Evolutionary conservation across 2,888 invertebrate genomes (phyloP), one percentile per base, ranked within the genome.

Genomic region (Drosophila buzzatii): DNA sequence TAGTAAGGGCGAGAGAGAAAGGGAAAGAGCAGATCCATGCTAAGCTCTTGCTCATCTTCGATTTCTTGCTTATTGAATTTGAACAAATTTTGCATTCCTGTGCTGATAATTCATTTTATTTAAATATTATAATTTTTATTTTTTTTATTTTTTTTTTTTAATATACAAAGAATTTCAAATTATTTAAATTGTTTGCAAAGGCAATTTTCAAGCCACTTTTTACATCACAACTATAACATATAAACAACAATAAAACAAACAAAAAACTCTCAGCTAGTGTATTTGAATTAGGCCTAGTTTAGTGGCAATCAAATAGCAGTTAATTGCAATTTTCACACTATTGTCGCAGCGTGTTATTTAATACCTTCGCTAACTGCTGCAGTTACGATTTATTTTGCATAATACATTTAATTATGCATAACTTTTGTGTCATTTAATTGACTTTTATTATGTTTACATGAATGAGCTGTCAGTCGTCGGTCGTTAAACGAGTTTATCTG

Each of bases 351-450:
- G 20, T 27, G 10, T 76, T 79, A 61, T 51, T 75, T 57, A 74
- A 67, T 59, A 45, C 37, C 16, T 31, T 47, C 20, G 35, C 35
- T 42, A 44, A 68, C 57, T 41, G 31, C 18, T 10, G 39, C 45
- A 39, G 45, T 52, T 47, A 49, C 52, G 60, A 63, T 70, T 67
- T 59, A 35, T 55, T 78, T 78, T 78, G 77, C 77, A 78, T 78
- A 78, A 78, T 71, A 42, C 61, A 58, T 64, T 70, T 67, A 64
- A 80, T 59, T 66, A 70, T 59, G 70, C 70, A 64, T 67, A 55
- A 56, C 47, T 67, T 59, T 47, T 62, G 42, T 61, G 70, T 76
- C 71, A 68, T 81, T 78, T 72, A 68, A 81, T 68, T 69, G 59
- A 31, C 42, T 60, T 68, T 80, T 75, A 75, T 70, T 37, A 61